Base-by-base conservation (phyloP, 1,140 invertebrate species). In the Zaprionus taronus region DNA sequence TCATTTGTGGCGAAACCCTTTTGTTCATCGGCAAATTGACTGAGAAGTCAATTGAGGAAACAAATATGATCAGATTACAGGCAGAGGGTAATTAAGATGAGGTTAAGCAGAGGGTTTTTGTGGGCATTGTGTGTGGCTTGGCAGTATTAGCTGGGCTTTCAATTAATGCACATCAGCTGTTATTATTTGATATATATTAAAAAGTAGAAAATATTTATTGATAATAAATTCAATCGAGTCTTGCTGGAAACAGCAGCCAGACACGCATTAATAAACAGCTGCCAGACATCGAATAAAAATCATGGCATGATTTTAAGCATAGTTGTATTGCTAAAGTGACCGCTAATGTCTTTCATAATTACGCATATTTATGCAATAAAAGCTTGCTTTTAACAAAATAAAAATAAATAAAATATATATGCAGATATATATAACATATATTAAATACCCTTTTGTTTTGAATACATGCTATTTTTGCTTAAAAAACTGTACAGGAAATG, bases 21-120 rank as follows among this genome's bases (percentile, higher is more conserved):
- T 70, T 75, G 72, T 75, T 57, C 72, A 57, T 31, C 60, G 51
- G 38, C 38, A 70, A 63, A 69, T 62, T 74, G 58, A 51, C 66
- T 63, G 47, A 38, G 58, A 55, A 70, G 62, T 38, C 72, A 51
- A 63, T 74, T 74, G 65, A 20, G 28, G 14, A 20, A 74, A 47
- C 58, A 74, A 62, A 57, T 58, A 41, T 58, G 51, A 63, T 58
- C 66, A 57, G 41, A 57, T 75, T 63, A 75, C 38, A 34, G 12
- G 47, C 20, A 24, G 11, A 51, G 4, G 12, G 24, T 22, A 17
- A 24, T 67, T 57, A 38, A 47, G 22, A 31, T 47, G 55, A 34
- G 20, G 17, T 57, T 38, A 28, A 24, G 22, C 20, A 38, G 51
- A 22, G 20, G 47, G 47, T n/a, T 20, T 17, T 20, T 49, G 47